Evolutionary conservation across 2,797 vertebrate genomes (phyloP).

Genomic region (Parotocinclus haroldoi): DNA sequence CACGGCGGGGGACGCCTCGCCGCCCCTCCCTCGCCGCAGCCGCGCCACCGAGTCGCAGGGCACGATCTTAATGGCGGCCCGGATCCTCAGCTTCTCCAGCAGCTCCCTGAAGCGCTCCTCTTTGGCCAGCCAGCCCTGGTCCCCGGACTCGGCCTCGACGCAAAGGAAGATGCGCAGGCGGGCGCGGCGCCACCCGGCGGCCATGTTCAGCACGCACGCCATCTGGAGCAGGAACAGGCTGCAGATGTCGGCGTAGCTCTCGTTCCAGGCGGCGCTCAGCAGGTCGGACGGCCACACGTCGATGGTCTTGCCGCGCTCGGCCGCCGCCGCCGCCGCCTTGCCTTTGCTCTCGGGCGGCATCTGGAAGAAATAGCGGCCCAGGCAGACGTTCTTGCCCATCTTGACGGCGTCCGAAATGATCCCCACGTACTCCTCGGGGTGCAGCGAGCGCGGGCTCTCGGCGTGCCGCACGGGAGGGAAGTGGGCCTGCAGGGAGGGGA

Average conservation of each 20-base stretch:
- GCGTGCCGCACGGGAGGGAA: conserved; percentile 80
- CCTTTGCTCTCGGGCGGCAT: conserved; percentile 69
- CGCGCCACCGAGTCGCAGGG: conserved; percentile 77
- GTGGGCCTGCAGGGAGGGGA: conserved; percentile 80
- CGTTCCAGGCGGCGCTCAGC: conserved; percentile 70
- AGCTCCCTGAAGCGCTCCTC: conserved; percentile 82
- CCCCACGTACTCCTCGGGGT: conserved; percentile 81
- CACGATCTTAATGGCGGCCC: conserved; percentile 83
- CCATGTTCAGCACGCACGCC: conserved; percentile 92
- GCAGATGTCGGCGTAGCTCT: conserved; percentile 79
- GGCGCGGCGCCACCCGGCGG: conserved; percentile 80
- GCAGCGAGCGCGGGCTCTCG: conserved; percentile 74
- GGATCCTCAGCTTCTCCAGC: conserved; percentile 81
- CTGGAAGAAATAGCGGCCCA: conserved; percentile 81
- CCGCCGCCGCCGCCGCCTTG: conserved; percentile 21
- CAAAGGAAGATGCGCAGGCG: conserved; percentile 86
- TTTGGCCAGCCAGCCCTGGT: conserved; percentile 79
- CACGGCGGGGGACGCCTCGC: conserved; percentile 24
- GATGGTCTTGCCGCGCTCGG: conserved; percentile 64
- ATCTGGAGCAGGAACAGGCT: conserved; percentile 91
- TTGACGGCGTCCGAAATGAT: conserved; percentile 86
- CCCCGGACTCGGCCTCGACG: conserved; percentile 71
- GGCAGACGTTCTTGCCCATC: conserved; percentile 90
- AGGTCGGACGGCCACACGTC: conserved; percentile 91
- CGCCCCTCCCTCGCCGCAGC: conserved; percentile 25